Evolutionary conservation across 2,797 vertebrate genomes (phyloP).

Genomic region (Podargus strigoides): DNA sequence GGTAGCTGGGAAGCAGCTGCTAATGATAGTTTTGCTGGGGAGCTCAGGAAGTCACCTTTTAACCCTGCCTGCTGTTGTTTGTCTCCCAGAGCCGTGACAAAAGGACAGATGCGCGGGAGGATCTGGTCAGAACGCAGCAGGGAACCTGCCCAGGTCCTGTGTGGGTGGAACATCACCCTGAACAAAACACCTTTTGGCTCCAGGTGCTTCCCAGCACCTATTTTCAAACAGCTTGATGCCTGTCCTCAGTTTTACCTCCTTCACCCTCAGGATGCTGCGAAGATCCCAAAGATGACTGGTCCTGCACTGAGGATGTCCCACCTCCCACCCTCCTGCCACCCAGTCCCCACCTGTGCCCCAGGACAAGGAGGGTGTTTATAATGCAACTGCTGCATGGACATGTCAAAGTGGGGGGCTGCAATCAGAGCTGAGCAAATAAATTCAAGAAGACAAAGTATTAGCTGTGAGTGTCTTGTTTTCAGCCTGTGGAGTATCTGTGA

Average conservation of each 20-base stretch:
- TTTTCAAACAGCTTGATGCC: not conserved
- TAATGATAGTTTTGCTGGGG: conserved; percentile 81
- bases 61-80: conserved; percentile 91
- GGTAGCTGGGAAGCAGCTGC: conserved; percentile 96
- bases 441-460: not conserved
- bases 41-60: conserved; percentile 93
- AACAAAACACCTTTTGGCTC: not conserved
- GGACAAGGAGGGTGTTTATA: not conserved
- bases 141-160: conserved; percentile 56
- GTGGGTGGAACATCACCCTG: not conserved
- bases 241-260: not conserved
- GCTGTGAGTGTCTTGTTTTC: not conserved
- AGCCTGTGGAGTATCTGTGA: not conserved
- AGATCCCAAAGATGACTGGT: not conserved
- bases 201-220: rapidly evolving
- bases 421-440: not conserved
- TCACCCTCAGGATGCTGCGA: not conserved
- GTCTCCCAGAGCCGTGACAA: conserved; percentile 83
- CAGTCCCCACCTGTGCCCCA: rapidly evolving
- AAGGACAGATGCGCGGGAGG: conserved; percentile 73
- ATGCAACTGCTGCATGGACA: rapidly evolving
- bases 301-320: not conserved
- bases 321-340: not conserved
- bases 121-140: conserved; percentile 63
- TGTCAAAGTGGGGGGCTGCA: rapidly evolving